Base-by-base conservation (phyloP, 1,140 invertebrate genomes). In the Brachionus manjavacas region DNA sequence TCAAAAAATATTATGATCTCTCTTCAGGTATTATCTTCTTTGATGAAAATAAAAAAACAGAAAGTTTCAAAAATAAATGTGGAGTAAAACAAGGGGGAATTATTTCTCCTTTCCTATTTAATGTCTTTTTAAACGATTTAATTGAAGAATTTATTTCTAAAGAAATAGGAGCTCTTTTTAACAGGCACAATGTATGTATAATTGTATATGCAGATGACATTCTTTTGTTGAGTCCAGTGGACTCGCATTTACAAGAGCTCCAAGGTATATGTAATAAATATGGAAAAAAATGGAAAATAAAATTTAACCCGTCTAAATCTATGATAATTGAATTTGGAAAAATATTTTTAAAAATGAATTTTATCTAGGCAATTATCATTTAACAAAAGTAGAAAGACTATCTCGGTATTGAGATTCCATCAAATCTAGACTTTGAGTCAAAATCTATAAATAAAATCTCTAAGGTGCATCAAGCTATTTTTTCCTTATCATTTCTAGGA, bases 211-310 rank as follows among this genome's bases (percentile, higher is more conserved):
- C 39, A 7, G 11, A 72, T 72, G 39, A 72, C 8, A 43, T 43
- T 1, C 12, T 72, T 23, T 20, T 72, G 7, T 35, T 72, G 0
- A 41, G 35, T 41, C 35, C 35, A 39, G 25, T 41, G 7, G 35
- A 41, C n/a, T 72, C 68, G n/a, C 31, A 72, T 39, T 39, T 72
- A 35, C 68, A 72, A 55, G 49, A 55, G 49, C 49, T 55, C 0
- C 49, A 20, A 31, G 25, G 23, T 68, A 68, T 68, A 14, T 68
- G 64, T 68, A 39, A n/a, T 31, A 6, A 12, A 23, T 68, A 14
- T 68, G 64, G 64, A n/a, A 68, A 68, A 16, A 68, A 31, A 68
- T 68, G 64, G 64, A 68, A 23, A 68, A 68, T 68, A 68, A 68
- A 68, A 68, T 68, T 68, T 68, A 68, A 68, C 25, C 25, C 64